Evolutionary conservation across 64 coral and sea anemone species (phyloP).

Genomic region (Actinia equina): DNA sequence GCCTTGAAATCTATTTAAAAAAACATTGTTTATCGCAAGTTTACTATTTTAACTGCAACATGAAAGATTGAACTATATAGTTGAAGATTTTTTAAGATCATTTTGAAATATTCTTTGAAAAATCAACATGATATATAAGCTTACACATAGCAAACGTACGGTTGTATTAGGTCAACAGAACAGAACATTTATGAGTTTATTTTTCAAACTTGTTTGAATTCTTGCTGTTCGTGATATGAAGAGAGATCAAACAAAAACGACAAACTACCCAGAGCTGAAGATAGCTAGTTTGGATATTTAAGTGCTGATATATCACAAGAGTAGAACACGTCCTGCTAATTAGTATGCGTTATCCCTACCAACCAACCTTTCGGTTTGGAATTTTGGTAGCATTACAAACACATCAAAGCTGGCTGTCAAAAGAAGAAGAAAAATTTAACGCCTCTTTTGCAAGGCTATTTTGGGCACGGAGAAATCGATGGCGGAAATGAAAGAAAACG

Average conservation of each 20-base stretch:
- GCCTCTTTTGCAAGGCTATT: constrained; percentile 23
- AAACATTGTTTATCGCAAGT: background rate
- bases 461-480: background rate
- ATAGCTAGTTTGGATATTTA: constrained; percentile 3
- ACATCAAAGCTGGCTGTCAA: constrained; percentile 83
- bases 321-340: background rate
- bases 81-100: background rate
- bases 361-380: constrained; percentile 75
- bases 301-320: background rate
- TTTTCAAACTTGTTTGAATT: constrained; percentile 98
- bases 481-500: background rate
- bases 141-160: constrained; percentile 18
- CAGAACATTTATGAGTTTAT: constrained; percentile 95
- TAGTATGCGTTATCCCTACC: constrained; percentile 36
- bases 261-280: background rate
- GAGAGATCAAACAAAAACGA: constrained; percentile 70
- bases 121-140: constrained; percentile 20
- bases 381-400: constrained; percentile 72
- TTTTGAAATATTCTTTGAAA: background rate
- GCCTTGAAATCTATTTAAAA: background rate
- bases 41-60: too few relatives aligned
- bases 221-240: constrained; percentile 57
- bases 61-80: too few relatives aligned
- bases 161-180: constrained; percentile 74
- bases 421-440: constrained; percentile 2